Evolutionary conservation across 2,797 vertebrate genomes (phyloP).

Genomic region (Gymnopithys bicolor): DNA sequence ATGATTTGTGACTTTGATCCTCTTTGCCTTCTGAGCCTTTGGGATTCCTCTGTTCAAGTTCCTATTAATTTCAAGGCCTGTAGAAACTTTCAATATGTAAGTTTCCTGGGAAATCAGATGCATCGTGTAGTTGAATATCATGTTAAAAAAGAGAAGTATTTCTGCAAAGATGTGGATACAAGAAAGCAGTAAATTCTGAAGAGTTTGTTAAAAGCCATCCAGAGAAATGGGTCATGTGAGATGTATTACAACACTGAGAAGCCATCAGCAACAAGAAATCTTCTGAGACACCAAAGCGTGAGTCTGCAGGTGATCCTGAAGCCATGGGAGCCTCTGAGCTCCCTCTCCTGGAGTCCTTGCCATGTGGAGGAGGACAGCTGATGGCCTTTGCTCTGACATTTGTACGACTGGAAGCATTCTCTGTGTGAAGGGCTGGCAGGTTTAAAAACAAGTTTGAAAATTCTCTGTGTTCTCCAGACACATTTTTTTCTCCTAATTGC

Average conservation of each 20-base stretch:
- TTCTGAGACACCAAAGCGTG: background rate
- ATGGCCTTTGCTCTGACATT: background rate
- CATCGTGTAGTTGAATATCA: background rate
- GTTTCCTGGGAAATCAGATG: background rate
- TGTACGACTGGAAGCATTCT: background rate
- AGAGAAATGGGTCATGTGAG: background rate
- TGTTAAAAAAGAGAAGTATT: background rate
- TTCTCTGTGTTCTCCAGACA: background rate
- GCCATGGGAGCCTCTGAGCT: background rate
- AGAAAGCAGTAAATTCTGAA: background rate
- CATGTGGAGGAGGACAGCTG: background rate
- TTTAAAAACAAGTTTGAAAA: conserved; percentile 9
- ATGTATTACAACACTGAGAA: background rate
- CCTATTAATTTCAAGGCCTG: background rate
- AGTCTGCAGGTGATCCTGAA: background rate
- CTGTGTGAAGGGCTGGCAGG: background rate
- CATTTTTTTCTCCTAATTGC: background rate
- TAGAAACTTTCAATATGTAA: background rate
- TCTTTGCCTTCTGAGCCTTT: background rate
- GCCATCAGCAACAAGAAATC: background rate
- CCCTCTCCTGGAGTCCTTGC: background rate
- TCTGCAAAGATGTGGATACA: background rate
- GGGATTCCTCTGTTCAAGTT: background rate
- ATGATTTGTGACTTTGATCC: background rate
- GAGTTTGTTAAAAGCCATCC: conserved; percentile 2